These are phyloP conservation scores for Characodon lateralis DNA, from an alignment of 2,797 vertebrate genomes.

Conservation along the genomic window DNA sequence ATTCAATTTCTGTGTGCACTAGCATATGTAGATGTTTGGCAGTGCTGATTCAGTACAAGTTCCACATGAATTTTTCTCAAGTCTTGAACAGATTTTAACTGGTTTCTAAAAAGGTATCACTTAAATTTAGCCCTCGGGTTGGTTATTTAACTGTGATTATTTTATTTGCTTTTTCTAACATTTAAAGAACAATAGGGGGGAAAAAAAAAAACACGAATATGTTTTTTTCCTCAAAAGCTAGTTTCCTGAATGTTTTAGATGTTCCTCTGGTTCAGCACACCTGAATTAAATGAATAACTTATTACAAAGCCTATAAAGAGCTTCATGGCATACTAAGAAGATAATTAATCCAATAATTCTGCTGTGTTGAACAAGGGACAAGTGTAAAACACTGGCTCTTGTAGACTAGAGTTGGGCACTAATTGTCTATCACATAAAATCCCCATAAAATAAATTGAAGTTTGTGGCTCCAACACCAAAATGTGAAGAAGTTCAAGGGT, in stretches of 20 bases:
- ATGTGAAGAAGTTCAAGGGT: background rate
- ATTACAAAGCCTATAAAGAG: no score
- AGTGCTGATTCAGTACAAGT: slow-evolving; percentile 46
- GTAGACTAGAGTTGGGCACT: no score
- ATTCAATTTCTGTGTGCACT: slow-evolving; percentile 47
- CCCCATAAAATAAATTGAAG: no score
- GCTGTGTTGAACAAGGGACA: no score
- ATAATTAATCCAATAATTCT: no score
- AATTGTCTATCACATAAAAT: no score
- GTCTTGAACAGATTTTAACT: slow-evolving; percentile 28
- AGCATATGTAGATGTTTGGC: slow-evolving; percentile 29
- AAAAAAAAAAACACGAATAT: slow-evolving; percentile 4
- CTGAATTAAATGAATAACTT: no score
- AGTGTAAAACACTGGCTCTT: no score
- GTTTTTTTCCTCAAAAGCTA: no score
- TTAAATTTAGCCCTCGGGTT: slow-evolving; percentile 33
- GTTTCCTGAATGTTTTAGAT: no score
- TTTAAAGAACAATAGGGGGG: slow-evolving; percentile 30
- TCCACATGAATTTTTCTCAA: slow-evolving; percentile 41
- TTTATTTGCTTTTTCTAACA: slow-evolving; percentile 38
- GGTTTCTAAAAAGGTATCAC: slow-evolving; percentile 45
- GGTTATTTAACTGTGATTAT: background rate
- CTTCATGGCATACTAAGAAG: no score
- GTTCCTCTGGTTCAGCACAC: no score
- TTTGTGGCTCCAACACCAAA: slow-evolving; percentile 29